These are phyloP conservation scores for Fundulus diaphanus DNA, from an alignment of 2,797 vertebrate genomes.

Conservation along the genomic window DNA sequence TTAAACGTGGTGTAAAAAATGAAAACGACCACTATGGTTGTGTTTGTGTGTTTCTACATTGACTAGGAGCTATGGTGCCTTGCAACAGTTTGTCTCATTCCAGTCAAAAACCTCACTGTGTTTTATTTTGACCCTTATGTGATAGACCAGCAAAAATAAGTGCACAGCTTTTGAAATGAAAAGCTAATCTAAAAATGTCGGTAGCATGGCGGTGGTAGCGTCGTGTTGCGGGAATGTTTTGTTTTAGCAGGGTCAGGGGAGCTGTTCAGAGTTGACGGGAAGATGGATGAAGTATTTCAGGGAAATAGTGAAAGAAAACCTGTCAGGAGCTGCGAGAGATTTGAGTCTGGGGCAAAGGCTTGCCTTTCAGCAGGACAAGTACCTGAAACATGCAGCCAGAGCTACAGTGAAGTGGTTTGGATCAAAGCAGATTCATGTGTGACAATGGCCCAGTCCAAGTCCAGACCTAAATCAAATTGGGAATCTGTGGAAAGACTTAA, in stretches of 20 bases:
- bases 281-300: neutral
- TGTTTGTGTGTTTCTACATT: neutral
- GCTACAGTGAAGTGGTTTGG: neutral
- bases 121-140: neutral
- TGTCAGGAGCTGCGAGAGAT: neutral
- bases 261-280: neutral
- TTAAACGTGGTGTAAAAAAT: neutral
- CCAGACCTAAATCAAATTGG: neutral
- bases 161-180: neutral
- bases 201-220: neutral
- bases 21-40: neutral
- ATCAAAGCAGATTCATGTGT: neutral
- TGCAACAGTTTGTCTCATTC: neutral
- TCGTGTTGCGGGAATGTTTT: neutral
- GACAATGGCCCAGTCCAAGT: neutral
- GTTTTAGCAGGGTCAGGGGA: no score
- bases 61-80: neutral
- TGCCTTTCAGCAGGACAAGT: neutral
- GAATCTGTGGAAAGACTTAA: neutral
- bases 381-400: neutral
- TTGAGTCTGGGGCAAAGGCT: neutral
- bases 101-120: neutral
- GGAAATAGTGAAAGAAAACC: neutral
- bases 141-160: neutral
- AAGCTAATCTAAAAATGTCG: neutral